Evolutionary conservation across 2,888 invertebrate species (phyloP), one percentile per base, ranked within the genome.

Genomic region (Pachycephus smyrnensis): DNA sequence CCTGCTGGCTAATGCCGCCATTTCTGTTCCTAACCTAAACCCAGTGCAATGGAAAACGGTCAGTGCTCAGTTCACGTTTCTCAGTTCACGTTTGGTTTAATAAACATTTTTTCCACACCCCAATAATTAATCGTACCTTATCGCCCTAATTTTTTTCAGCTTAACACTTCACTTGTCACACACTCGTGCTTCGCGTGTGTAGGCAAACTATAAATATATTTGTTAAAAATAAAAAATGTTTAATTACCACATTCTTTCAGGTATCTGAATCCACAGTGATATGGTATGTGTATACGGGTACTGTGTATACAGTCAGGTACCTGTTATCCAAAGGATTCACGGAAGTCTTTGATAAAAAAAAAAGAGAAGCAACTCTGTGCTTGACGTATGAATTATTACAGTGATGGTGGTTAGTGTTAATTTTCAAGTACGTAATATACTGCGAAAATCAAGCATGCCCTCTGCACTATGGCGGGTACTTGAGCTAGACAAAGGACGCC

Each of bases 401-500:
- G 40, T 55, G 23, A 9, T 9, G 55, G 55, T 55, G 55, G 9
- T 55, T 32, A 71, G 12, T 15, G 82, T 83, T 83, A 84, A 85
- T 86, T 86, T 85, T 85, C 81, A 79, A 77, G 76, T 68, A 80
- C 76, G 76, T 84, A 84, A 84, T 86, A 84, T 86, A 87, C 83
- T 82, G 86, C 85, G 82, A 86, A 86, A 87, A 87, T 87, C 87
- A 86, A 84, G 82, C 84, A 82, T 82, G 80, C 23, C 23, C 23
- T 15, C 23, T 55, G 55, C 55, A 74, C 82, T 83, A 84, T 83
- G 86, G 77, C 68, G 83, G 82, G 80, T 82, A 82, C 83, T 82
- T 84, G 82, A 23, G 82, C 84, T 88, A 87, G 86, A 87, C 87
- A 88, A 88, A 88, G 86, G 86, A 75, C 84, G 83, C 83, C 84